Evolutionary conservation across 2,888 invertebrate species (phyloP).

Genomic region (Aleiodes leptofemur): DNA sequence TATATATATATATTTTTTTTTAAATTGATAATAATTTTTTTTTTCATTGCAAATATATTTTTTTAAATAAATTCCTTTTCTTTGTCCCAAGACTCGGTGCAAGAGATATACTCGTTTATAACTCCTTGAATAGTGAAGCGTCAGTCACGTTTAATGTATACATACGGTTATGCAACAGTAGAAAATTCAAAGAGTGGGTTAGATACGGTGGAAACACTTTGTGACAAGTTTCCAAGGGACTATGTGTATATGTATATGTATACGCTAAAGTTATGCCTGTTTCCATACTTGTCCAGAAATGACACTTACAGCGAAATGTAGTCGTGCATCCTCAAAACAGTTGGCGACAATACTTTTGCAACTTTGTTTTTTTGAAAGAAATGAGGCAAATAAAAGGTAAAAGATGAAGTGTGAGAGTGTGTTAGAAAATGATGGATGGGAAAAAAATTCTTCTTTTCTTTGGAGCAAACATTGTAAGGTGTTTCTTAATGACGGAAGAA

Average conservation of each 20-base stretch:
- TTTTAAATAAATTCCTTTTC: too few relatives aligned
- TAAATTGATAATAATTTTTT: too few relatives aligned
- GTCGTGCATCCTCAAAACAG: slow-evolving; percentile 38
- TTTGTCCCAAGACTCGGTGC: too few relatives aligned
- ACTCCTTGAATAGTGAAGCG: slow-evolving; percentile 28
- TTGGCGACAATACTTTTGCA: slow-evolving; percentile 53
- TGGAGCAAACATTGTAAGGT: slow-evolving; percentile 64
- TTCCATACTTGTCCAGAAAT: slow-evolving; percentile 12
- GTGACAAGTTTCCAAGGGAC: slow-evolving; percentile 31
- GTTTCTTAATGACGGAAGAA: slow-evolving; percentile 75
- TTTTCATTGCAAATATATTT: too few relatives aligned
- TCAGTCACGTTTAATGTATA: slow-evolving; percentile 22
- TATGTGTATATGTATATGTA: background rate
- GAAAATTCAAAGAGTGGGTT: slow-evolving; percentile 3
- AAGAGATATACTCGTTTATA: slow-evolving; percentile 2
- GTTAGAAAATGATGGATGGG: slow-evolving; percentile 17
- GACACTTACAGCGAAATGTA: slow-evolving; percentile 19
- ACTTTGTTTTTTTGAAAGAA: slow-evolving; percentile 26
- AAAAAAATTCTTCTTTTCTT: background rate
- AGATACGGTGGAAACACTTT: slow-evolving; percentile 27
- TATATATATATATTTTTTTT: too few relatives aligned
- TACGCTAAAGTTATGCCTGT: slow-evolving; percentile 14
- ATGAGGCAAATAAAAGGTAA: background rate
- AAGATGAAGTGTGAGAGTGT: slow-evolving; percentile 13
- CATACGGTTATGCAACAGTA: slow-evolving; percentile 7